Conservation (phyloP, 2,888 invertebrate genomes). For the Drosophila ezoana region DNA sequence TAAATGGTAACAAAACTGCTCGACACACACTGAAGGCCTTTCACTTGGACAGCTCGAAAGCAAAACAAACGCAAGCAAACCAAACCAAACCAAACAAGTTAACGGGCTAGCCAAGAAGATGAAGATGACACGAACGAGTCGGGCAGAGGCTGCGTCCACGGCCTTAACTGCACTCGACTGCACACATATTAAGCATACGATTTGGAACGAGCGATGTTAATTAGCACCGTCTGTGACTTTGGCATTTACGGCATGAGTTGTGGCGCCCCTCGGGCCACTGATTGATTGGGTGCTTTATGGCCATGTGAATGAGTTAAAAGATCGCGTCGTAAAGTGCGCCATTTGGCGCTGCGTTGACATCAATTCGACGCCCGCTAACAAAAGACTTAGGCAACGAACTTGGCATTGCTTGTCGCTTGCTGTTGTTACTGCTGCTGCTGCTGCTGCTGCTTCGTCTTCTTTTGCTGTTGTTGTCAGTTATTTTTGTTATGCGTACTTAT, state of each 20-base stretch:
- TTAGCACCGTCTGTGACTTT: slow-evolving; percentile 35
- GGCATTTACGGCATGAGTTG: slow-evolving; percentile 23
- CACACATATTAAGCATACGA: slow-evolving; percentile 20
- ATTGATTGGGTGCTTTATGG: slow-evolving; percentile 49
- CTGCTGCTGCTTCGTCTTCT: neutral
- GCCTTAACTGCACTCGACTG: slow-evolving; percentile 31
- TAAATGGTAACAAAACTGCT: slow-evolving; percentile 19
- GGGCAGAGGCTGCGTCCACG: neutral
- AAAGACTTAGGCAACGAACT: slow-evolving; percentile 66
- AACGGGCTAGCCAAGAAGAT: slow-evolving; percentile 17
- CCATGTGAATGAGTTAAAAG: slow-evolving; percentile 41
- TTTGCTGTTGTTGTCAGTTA: slow-evolving; percentile 2
- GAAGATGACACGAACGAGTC: slow-evolving; percentile 10
- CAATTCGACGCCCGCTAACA: slow-evolving; percentile 44
- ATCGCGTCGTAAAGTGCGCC: slow-evolving; percentile 10
- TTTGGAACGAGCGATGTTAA: slow-evolving; percentile 33
- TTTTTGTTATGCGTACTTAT: slow-evolving; percentile 42
- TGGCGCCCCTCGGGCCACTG: slow-evolving; percentile 19
- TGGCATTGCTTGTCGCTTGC: slow-evolving; percentile 49
- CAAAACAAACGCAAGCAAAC: slow-evolving; percentile 29
- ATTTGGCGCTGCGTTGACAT: slow-evolving; percentile 44
- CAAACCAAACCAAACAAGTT: slow-evolving; percentile 36
- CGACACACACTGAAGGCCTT: slow-evolving; percentile 40
- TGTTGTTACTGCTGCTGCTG: neutral
- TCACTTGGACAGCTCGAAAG: slow-evolving; percentile 44